Evolutionary conservation across 2,888 invertebrate genomes (phyloP).

Genomic region (Athalia circularis): DNA sequence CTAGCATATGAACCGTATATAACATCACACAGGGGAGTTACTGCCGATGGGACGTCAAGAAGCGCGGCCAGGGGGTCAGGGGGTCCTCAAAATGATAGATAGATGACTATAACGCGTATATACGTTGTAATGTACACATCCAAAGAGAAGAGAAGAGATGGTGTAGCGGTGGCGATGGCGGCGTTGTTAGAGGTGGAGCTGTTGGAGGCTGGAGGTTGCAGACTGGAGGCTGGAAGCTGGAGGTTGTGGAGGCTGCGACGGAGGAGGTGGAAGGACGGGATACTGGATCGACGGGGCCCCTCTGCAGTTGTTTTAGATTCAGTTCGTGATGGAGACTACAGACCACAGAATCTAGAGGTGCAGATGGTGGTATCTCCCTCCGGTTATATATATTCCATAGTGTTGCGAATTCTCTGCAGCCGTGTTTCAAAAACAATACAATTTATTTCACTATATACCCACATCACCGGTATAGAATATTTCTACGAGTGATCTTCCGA

Average conservation of each 20-base stretch:
- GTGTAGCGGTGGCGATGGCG: constrained; percentile 61
- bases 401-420: background rate
- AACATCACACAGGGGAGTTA: constrained; percentile 55
- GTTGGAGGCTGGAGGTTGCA: constrained; percentile 67
- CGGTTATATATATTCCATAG: constrained; percentile 24
- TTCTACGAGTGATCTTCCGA: background rate
- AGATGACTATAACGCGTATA: constrained; percentile 53
- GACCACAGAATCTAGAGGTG: constrained; percentile 48
- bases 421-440: background rate
- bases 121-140: background rate
- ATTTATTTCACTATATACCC: background rate
- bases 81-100: constrained; percentile 72
- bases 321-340: constrained; percentile 68
- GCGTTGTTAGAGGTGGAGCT: constrained; percentile 70
- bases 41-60: constrained; percentile 50
- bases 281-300: constrained; percentile 64
- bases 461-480: background rate
- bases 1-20: constrained; percentile 55
- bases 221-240: constrained; percentile 56
- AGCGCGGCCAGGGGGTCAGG: constrained; percentile 48
- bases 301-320: constrained; percentile 70
- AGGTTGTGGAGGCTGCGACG: constrained; percentile 33
- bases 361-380: constrained; percentile 53
- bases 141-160: constrained; percentile 7
- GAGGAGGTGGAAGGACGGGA: constrained; percentile 60